Evolutionary conservation across 2,797 vertebrate genomes (phyloP).

Genomic region (Dryobates pubescens): DNA sequence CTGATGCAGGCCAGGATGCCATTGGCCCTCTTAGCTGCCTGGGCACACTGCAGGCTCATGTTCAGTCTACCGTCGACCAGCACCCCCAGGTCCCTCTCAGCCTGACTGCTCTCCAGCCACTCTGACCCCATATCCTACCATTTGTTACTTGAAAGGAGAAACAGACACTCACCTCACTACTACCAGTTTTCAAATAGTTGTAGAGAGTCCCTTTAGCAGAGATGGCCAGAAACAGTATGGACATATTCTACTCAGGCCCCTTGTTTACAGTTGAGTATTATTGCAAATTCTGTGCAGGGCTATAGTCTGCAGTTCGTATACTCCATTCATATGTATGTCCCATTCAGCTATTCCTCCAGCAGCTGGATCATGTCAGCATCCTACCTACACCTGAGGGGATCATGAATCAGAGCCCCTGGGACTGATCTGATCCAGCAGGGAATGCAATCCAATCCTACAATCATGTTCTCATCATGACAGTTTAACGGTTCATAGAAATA

Average conservation of each 20-base stretch:
- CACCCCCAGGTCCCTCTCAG: no score
- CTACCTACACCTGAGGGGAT: neutral
- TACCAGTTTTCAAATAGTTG: neutral
- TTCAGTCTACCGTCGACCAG: no score
- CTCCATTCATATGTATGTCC: neutral
- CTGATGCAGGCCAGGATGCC: no score
- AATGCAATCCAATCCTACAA: neutral
- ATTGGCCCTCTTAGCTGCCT: no score
- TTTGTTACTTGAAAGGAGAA: neutral
- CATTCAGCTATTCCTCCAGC: neutral
- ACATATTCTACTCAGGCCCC: neutral
- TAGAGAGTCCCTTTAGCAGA: neutral
- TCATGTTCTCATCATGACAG: neutral
- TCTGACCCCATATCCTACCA: no score
- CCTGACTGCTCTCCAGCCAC: no score
- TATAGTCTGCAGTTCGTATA: neutral
- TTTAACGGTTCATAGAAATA: constrained; percentile 29
- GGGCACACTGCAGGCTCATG: no score
- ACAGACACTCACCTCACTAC: neutral
- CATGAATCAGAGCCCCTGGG: neutral
- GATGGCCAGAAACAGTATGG: accelerated
- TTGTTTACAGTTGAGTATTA: neutral
- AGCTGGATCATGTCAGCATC: neutral
- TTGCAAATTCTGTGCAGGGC: accelerated
- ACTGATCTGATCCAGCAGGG: neutral